Conservation (phyloP, 1,140 invertebrate species). For the Drosophila repleta region DNA sequence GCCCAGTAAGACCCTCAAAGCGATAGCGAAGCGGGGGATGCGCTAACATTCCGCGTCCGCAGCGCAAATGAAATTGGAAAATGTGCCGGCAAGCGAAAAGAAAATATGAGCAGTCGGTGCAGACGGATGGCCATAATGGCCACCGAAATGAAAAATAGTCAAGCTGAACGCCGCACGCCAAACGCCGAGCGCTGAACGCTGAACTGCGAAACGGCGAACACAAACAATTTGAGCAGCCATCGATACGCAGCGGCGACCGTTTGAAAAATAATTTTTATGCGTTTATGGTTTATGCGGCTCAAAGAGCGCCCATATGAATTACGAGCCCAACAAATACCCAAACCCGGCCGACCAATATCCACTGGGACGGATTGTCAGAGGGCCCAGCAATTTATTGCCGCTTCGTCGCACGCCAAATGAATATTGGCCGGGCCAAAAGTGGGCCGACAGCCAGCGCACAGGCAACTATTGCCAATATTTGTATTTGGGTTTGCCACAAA, state of each 20-base stretch:
- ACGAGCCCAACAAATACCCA: constrained; percentile 1
- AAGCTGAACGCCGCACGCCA: constrained; percentile 40
- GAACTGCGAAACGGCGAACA: constrained; percentile 22
- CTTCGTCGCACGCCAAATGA: constrained; percentile 70
- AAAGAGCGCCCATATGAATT: constrained; percentile 57
- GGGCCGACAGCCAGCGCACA: not conserved
- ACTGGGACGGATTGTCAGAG: constrained; percentile 2
- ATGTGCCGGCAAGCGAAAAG: constrained; percentile 75
- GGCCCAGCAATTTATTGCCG: constrained; percentile 72
- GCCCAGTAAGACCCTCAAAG: constrained; percentile 31
- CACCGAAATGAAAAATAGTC: constrained; percentile 78
- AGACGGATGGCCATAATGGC: constrained; percentile 45
- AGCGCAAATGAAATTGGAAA: constrained; percentile 81
- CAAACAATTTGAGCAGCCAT: constrained; percentile 70
- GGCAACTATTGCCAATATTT: constrained; percentile 76
- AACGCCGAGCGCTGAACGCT: not conserved
- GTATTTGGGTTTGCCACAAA: constrained; percentile 67
- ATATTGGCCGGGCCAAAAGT: constrained; percentile 58
- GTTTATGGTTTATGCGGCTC: constrained; percentile 72
- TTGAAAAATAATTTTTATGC: constrained; percentile 56
- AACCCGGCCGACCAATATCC: not conserved
- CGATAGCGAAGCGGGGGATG: constrained; percentile 30
- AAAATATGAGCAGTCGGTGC: constrained; percentile 58
- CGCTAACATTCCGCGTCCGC: constrained; percentile 72
- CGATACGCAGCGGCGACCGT: constrained; percentile 55